Conservation (phyloP, 1,140 invertebrate species). For the Sycophila sp. region DNA sequence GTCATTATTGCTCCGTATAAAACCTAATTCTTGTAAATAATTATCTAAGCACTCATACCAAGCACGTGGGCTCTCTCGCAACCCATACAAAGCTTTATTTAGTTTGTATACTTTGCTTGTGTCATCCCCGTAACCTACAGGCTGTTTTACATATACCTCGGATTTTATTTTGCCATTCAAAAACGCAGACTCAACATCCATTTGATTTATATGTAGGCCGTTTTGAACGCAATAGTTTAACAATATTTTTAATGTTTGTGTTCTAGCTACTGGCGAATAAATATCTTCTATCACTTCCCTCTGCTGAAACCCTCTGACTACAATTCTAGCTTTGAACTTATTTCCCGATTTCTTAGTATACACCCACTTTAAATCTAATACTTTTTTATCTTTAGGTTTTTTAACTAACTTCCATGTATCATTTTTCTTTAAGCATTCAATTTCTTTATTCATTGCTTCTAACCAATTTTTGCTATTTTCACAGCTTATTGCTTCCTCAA, state of each 20-base stretch:
- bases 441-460: constrained; percentile 32
- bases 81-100: constrained; percentile 51
- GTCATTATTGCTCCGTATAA: constrained; percentile 18
- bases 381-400: constrained; percentile 28
- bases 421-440: constrained; percentile 7
- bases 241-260: constrained; percentile 35
- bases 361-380: constrained; percentile 41
- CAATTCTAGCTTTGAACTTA: constrained; percentile 42
- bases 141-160: constrained; percentile 52
- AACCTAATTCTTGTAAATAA: constrained; percentile 38
- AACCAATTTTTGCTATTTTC: constrained; percentile 19
- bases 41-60: constrained; percentile 46
- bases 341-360: constrained; percentile 39
- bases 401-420: constrained; percentile 41
- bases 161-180: constrained; percentile 56
- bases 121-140: constrained; percentile 43
- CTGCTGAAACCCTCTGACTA: constrained; percentile 41
- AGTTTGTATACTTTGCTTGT: constrained; percentile 43
- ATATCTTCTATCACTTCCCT: constrained; percentile 34
- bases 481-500: constrained; percentile 17
- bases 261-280: constrained; percentile 43
- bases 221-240: constrained; percentile 35
- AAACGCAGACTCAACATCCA: constrained; percentile 59
- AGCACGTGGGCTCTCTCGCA: constrained; percentile 44
- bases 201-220: constrained; percentile 41